phyloP scores from a whole-genome alignment of 92 coral and sea anemone genomes.

The Actinostola sp. region DNA sequence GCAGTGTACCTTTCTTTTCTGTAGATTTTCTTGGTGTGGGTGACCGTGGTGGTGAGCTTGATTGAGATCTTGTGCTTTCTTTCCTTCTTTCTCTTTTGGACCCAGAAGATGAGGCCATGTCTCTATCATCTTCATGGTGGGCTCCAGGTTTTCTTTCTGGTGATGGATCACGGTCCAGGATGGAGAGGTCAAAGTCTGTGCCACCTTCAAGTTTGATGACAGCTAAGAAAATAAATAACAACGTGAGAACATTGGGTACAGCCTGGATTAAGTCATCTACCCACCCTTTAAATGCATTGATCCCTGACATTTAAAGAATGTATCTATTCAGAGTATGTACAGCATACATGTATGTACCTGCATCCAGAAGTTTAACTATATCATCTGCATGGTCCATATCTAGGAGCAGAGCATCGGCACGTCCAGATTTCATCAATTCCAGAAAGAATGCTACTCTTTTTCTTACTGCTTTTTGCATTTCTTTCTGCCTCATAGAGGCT shows the following conservation, averaged over 20 bases:
- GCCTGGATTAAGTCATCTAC: neutral
- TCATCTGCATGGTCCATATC: conserved; percentile 89
- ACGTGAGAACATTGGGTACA: neutral
- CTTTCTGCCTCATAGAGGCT: conserved; percentile 71
- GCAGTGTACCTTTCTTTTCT: conserved; percentile 2
- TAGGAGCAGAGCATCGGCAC: conserved; percentile 66
- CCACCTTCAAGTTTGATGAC: conserved; percentile 98
- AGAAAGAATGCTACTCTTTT: conserved; percentile 79
- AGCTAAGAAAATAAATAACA: conserved; percentile 40
- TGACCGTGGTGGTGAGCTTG: conserved; percentile 25
- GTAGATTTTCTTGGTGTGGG: conserved; percentile 14
- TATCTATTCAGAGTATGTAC: neutral
- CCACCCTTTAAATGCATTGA: neutral
- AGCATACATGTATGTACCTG: no score
- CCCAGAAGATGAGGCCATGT: conserved; percentile 28
- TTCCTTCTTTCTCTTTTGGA: conserved; percentile 31
- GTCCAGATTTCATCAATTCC: conserved; percentile 77
- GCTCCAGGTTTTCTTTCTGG: conserved; percentile 45
- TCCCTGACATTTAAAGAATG: neutral
- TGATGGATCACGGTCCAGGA: conserved; percentile 78
- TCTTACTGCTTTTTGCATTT: conserved; percentile 79
- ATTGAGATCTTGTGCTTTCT: conserved; percentile 13
- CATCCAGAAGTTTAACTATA: conserved; percentile 87
- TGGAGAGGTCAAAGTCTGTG: conserved; percentile 76
- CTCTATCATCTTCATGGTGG: conserved; percentile 51